Percentiles rank a stretch among this genome's conserved stretches.
Evolutionary conservation across 2,888 invertebrate genomes (phyloP).

Genomic region (Chloromyia formosa): DNA sequence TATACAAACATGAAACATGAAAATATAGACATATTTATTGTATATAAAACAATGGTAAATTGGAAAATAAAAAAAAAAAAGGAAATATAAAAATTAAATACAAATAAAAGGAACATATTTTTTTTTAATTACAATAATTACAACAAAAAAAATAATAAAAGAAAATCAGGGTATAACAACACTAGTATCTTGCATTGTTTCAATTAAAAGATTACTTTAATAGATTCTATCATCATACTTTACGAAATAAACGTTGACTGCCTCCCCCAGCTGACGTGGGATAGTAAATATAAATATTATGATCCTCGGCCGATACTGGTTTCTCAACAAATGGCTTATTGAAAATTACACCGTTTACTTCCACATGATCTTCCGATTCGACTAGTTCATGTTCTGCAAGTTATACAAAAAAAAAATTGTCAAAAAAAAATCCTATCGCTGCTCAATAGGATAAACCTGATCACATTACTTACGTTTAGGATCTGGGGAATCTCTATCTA

Average conservation of each 20-base stretch:
- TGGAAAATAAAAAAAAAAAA: no score
- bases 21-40: no score
- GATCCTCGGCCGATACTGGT: constrained; percentile 98
- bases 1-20: constrained; percentile 46
- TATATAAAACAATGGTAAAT: not conserved
- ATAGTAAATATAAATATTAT: constrained; percentile 99
- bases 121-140: no score
- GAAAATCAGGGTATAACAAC: no score
- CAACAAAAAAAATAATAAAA: no score
- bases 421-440: constrained; percentile 33
- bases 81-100: no score
- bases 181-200: no score
- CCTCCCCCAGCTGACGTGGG: constrained; percentile 98
- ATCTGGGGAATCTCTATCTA: constrained; percentile 92
- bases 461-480: constrained; percentile 77
- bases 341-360: constrained; percentile 93
- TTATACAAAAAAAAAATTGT: constrained; percentile 44
- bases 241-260: constrained; percentile 95
- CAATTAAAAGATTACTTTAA: no score
- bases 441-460: not conserved
- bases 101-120: no score
- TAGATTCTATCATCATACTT: no score
- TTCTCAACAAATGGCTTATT: constrained; percentile 99
- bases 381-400: constrained; percentile 85
- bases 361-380: constrained; percentile 96